Evolutionary conservation across 2,888 invertebrate genomes (phyloP), one percentile per base, ranked within the genome.

Genomic region (Ariolimax columbianus): DNA sequence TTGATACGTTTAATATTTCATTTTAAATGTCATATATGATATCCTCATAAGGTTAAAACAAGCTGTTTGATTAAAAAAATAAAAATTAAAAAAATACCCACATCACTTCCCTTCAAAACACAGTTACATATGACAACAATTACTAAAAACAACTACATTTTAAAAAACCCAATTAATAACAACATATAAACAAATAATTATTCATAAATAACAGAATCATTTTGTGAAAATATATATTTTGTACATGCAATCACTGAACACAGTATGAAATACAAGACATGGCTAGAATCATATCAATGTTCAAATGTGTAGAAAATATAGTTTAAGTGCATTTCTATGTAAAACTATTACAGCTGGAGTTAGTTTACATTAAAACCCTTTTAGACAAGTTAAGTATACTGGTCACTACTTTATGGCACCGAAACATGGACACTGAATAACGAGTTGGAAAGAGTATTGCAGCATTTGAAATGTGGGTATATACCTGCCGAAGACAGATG

Each of bases 71-170:
- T 14, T 30, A 30, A 66, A 33, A 66, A 30, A 66, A 1, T n/a
- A n/a, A n/a, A n/a, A n/a, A n/a, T n/a, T n/a, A n/a, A 63, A 63
- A 63, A 66, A 30, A 66, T 30, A 0, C 43, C 73, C 40, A 43
- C 30, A 47, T 30, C 14, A 17, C 47, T n/a, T 73, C n/a, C n/a
- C 19, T 70, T 66, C 66, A 66, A 23, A 66, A 66, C 63, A 66
- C 17, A n/a, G 73, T 73, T 73, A 73, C 70, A 43, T 11, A 30
- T 47, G n/a, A n/a, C 73, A 73, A 73, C 43, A 43, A 26, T n/a
- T 40, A 43, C n/a, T 7, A 43, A 73, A 4, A 68, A 68, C 68
- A 70, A 70, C 23, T 38, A 38, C 23, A 70, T 26, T 40, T 70
- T 6, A 70, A 73, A 6, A 73, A 73, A n/a, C n/a, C n/a, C n/a